phyloP scores from a whole-genome alignment of 2,797 vertebrate genomes.

The Gadopsis marmoratus region DNA sequence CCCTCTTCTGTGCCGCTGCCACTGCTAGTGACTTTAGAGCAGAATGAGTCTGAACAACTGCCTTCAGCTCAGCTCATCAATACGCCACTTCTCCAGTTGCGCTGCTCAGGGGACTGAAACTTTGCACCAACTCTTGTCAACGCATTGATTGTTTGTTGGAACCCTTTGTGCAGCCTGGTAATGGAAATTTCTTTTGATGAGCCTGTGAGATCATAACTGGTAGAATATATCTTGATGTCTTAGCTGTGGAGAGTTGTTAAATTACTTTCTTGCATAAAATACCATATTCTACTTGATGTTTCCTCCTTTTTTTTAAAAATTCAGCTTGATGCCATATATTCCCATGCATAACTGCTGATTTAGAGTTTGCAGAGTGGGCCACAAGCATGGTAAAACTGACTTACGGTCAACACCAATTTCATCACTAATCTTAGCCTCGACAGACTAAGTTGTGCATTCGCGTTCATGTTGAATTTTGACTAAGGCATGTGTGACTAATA shows the following conservation, averaged over 20 bases:
- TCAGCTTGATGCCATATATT: slow-evolving; percentile 8
- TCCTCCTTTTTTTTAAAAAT: not conserved
- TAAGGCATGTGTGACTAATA: not conserved
- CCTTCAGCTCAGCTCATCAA: slow-evolving; percentile 43
- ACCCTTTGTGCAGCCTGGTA: slow-evolving; percentile 25
- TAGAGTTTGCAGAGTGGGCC: not conserved
- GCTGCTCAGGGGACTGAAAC: slow-evolving; percentile 42
- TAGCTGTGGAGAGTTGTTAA: not conserved
- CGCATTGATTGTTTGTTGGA: slow-evolving; percentile 50
- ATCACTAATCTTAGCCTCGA: not conserved
- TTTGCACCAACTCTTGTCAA: slow-evolving; percentile 53
- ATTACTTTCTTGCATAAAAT: slow-evolving; percentile 11
- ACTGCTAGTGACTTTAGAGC: slow-evolving; percentile 14
- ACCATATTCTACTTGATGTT: slow-evolving; percentile 14
- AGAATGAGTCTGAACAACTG: slow-evolving; percentile 17
- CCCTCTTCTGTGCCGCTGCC: slow-evolving; percentile 31
- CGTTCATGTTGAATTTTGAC: slow-evolving; percentile 11
- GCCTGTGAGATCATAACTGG: slow-evolving; percentile 40
- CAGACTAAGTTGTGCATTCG: not conserved
- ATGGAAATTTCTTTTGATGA: slow-evolving; percentile 36
- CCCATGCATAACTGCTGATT: not conserved
- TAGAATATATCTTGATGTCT: slow-evolving; percentile 30
- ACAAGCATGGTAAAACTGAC: not conserved
- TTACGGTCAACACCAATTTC: not conserved
- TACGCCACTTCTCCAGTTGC: slow-evolving; percentile 24